Evolutionary conservation across 2,888 invertebrate species (phyloP).

Genomic region (Cephonodes hylas): DNA sequence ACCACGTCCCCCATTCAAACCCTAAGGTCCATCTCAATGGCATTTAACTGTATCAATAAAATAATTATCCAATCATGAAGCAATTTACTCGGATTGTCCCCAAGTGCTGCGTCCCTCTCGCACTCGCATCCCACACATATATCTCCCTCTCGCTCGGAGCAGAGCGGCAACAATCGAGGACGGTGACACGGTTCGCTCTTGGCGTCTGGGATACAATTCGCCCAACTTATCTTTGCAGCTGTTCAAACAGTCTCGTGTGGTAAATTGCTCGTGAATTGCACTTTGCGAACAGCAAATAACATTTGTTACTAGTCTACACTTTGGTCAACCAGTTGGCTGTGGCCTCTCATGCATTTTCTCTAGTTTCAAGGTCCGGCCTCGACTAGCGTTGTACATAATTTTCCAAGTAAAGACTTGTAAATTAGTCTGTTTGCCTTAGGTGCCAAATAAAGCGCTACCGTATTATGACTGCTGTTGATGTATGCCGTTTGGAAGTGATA

Average conservation of each 20-base stretch:
- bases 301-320: conserved; percentile 45
- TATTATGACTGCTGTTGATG: neutral
- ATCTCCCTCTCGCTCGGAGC: conserved; percentile 40
- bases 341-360: conserved; percentile 55
- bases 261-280: neutral
- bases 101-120: conserved; percentile 40
- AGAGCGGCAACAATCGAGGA: conserved; percentile 53
- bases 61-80: conserved; percentile 79
- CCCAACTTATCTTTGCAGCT: conserved; percentile 27
- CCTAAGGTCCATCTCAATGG: conserved; percentile 52
- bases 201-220: conserved; percentile 45
- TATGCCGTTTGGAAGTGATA: neutral
- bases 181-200: conserved; percentile 57
- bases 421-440: conserved; percentile 40
- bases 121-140: conserved; percentile 19
- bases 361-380: conserved; percentile 53
- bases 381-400: conserved; percentile 44
- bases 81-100: conserved; percentile 72
- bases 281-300: neutral
- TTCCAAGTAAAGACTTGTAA: conserved; percentile 45
- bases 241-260: neutral
- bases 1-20: conserved; percentile 41
- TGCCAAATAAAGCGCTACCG: conserved; percentile 21
- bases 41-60: conserved; percentile 77
- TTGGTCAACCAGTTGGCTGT: conserved; percentile 48